phyloP scores from a whole-genome alignment of 2,113 vertebrate species.

The Megalops atlanticus region DNA sequence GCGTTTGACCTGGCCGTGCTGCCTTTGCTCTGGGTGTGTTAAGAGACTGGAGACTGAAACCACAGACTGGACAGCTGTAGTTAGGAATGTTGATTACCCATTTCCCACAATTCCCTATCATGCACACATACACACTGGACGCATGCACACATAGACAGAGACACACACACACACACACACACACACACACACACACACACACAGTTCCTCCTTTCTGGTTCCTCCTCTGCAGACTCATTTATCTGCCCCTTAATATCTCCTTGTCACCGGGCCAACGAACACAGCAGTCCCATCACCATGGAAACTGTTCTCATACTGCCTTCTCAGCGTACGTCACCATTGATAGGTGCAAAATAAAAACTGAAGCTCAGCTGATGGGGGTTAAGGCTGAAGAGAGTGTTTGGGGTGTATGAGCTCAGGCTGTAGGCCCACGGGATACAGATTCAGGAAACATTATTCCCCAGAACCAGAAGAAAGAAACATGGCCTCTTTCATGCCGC shows the following conservation, averaged over 20 bases:
- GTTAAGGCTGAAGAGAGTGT: background rate
- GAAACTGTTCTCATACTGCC: constrained; percentile 46
- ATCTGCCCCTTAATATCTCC: background rate
- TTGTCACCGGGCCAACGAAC: constrained; percentile 38
- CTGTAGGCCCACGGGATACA: background rate
- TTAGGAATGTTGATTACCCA: too few species aligned
- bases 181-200: constrained; percentile 22
- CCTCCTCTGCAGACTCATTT: background rate
- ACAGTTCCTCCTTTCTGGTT: constrained; percentile 10
- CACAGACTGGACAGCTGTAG: too few species aligned
- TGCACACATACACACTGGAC: too few species aligned
- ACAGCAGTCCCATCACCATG: constrained; percentile 51
- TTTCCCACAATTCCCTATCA: too few species aligned
- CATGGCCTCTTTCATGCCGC: background rate
- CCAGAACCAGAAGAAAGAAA: background rate
- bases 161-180: constrained; percentile 9
- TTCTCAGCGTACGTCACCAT: constrained; percentile 35
- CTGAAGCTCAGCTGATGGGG: background rate
- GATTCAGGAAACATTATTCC: background rate
- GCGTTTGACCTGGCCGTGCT: background rate
- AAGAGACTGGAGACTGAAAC: too few species aligned
- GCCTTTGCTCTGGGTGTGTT: too few species aligned
- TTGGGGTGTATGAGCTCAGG: background rate
- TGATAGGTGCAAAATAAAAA: constrained; percentile 18
- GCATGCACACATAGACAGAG: background rate